Percentiles rank a stretch among this genome's conserved stretches.
These are phyloP conservation scores for Xylota segnis DNA, from an alignment of 2,888 invertebrate genomes.

Conservation along the genomic window DNA sequence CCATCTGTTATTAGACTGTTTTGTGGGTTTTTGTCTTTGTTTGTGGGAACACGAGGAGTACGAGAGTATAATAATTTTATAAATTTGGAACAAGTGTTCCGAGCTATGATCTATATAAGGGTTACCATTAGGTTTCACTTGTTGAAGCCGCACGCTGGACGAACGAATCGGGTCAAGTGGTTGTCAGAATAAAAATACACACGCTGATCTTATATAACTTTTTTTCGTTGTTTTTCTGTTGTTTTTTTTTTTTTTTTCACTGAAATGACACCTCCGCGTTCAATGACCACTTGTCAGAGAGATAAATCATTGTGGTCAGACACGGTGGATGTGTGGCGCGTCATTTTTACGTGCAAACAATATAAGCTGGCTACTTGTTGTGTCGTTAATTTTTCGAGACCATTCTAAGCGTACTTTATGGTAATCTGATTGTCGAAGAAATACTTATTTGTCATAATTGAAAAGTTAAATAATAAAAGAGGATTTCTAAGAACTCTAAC, in stretches of 20 bases:
- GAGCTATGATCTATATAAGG: constrained; percentile 20
- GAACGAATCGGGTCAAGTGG: constrained; percentile 61
- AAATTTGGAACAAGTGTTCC: constrained; percentile 60
- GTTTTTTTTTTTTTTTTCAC: background rate
- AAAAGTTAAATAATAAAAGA: constrained; percentile 16
- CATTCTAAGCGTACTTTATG: constrained; percentile 44
- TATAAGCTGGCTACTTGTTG: constrained; percentile 39
- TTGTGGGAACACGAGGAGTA: background rate
- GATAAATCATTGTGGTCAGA: constrained; percentile 59
- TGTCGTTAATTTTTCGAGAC: constrained; percentile 9
- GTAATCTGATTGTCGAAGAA: constrained; percentile 33
- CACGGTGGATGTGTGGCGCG: constrained; percentile 10
- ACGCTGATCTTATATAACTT: constrained; percentile 3
- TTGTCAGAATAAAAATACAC: constrained; percentile 16
- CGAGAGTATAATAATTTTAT: constrained; percentile 14
- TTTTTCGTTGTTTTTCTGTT: background rate
- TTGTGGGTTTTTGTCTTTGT: constrained; percentile 61
- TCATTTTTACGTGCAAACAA: constrained; percentile 32
- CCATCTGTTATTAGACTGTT: constrained; percentile 51
- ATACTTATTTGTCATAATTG: constrained; percentile 37
- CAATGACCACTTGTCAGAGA: constrained; percentile 65
- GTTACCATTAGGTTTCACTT: constrained; percentile 5
- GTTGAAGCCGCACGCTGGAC: constrained; percentile 1
- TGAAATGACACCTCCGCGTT: constrained; percentile 71
- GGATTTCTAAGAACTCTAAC: constrained; percentile 30